phyloP scores from a whole-genome alignment of 2,888 invertebrate genomes.

The Lamellibrachia satsuma region DNA sequence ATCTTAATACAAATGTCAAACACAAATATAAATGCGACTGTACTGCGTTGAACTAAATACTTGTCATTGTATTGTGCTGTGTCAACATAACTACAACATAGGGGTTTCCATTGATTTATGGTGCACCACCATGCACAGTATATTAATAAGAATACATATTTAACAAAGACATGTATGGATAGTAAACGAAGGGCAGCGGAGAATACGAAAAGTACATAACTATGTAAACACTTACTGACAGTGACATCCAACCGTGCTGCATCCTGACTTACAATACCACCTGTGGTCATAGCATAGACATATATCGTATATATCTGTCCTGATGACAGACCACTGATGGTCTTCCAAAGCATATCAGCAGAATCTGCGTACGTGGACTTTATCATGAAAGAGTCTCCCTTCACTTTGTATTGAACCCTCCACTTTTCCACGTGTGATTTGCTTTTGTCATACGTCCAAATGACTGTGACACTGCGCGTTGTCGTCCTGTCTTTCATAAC shows the following conservation, averaged over 20 bases:
- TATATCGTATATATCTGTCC: background rate
- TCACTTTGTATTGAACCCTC: background rate
- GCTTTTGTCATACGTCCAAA: background rate
- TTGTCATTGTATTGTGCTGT: too few relatives aligned
- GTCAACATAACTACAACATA: too few relatives aligned
- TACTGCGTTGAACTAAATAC: too few relatives aligned
- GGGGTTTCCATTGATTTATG: too few relatives aligned
- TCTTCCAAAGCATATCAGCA: background rate
- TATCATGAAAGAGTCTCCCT: background rate
- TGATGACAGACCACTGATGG: background rate
- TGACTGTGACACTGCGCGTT: background rate
- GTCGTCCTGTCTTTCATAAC: background rate
- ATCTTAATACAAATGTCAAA: too few relatives aligned
- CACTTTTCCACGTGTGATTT: background rate
- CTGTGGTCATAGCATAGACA: background rate
- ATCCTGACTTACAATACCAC: background rate
- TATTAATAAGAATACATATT: too few relatives aligned
- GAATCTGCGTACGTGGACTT: background rate
- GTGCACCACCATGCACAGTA: too few relatives aligned
- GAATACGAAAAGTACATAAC: background rate
- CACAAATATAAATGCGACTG: too few relatives aligned
- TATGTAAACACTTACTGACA: background rate
- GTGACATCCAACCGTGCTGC: background rate
- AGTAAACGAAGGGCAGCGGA: background rate
- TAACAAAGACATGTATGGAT: background rate